Evolutionary conservation across 2,113 vertebrate species (phyloP).

Genomic region (Anarhynchus alexandrinus): DNA sequence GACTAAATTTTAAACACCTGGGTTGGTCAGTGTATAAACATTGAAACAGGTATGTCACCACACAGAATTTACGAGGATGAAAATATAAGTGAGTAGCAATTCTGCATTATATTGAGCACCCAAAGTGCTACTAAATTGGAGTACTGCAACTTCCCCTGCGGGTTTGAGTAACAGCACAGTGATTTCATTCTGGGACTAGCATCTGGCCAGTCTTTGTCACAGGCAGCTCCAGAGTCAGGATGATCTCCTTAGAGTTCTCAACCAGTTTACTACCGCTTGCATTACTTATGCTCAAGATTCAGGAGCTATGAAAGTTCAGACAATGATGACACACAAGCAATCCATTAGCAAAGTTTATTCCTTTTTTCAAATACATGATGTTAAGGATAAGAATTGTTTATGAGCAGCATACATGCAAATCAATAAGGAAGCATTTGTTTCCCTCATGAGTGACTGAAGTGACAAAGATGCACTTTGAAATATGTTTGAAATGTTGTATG

Average conservation of each 20-base stretch:
- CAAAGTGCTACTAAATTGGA: background rate
- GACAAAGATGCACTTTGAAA: conserved; percentile 6
- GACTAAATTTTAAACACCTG: background rate
- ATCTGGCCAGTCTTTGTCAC: background rate
- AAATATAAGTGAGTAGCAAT: background rate
- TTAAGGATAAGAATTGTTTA: background rate
- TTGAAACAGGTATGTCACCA: background rate
- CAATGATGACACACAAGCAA: background rate
- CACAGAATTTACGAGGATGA: background rate
- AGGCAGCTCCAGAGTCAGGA: background rate
- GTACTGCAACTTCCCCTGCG: background rate
- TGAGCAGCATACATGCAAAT: background rate
- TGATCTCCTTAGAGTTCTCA: background rate
- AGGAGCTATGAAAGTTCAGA: background rate
- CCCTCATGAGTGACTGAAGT: background rate
- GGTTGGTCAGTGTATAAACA: background rate
- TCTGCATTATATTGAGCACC: background rate
- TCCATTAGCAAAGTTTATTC: background rate
- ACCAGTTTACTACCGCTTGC: background rate
- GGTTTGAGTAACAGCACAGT: background rate
- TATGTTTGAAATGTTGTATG: background rate
- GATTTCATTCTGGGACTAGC: background rate
- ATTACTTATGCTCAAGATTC: background rate
- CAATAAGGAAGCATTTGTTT: background rate
- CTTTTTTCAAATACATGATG: background rate